These are phyloP conservation scores for Pseudomyrmex pallidus DNA, from an alignment of 1,140 invertebrate species.

Conservation along the genomic window DNA sequence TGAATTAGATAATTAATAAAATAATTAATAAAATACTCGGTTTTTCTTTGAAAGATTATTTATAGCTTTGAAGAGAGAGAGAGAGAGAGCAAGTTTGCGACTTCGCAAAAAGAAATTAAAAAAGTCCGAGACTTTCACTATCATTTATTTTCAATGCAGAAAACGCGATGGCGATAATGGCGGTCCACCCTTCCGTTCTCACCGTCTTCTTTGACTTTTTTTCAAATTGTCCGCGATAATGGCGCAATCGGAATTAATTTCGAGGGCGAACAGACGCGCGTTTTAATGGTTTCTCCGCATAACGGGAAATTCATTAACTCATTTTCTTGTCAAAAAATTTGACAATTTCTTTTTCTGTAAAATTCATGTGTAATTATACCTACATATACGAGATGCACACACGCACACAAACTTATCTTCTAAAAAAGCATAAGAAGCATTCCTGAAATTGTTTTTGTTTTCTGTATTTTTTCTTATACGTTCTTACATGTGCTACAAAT, in stretches of 20 bases:
- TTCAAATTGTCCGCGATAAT: slow-evolving; percentile 67
- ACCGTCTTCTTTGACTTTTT: slow-evolving; percentile 34
- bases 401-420: background rate
- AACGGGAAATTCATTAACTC: slow-evolving; percentile 79
- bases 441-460: too few relatives aligned
- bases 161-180: slow-evolving; percentile 67
- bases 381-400: too few relatives aligned
- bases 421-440: too few relatives aligned
- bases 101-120: slow-evolving; percentile 3
- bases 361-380: background rate
- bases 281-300: slow-evolving; percentile 76
- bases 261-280: slow-evolving; percentile 66
- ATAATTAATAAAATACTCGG: background rate
- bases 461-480: too few relatives aligned
- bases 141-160: background rate
- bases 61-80: background rate
- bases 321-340: slow-evolving; percentile 27
- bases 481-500: too few relatives aligned
- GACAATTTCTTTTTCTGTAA: background rate
- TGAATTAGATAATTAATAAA: too few relatives aligned
- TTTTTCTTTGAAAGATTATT: slow-evolving; percentile 11
- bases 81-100: background rate
- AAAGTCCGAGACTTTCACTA: slow-evolving; percentile 4
- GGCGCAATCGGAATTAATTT: slow-evolving; percentile 80
- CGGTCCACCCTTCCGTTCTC: background rate